phyloP scores from a whole-genome alignment of 2,797 vertebrate species.

The Notoglanidium macrostoma region DNA sequence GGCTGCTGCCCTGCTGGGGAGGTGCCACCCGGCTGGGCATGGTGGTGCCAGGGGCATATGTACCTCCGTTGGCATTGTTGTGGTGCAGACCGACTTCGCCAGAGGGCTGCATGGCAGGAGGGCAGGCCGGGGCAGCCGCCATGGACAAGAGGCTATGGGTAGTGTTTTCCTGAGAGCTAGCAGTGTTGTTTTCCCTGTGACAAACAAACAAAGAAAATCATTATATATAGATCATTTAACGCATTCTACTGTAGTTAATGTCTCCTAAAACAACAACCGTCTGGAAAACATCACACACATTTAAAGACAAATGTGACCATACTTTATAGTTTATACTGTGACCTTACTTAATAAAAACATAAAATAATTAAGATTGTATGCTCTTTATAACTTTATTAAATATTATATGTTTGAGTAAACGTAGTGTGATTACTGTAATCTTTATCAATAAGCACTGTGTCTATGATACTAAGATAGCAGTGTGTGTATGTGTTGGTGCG shows the following conservation, averaged over 20 bases:
- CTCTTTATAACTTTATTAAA: too few relatives aligned
- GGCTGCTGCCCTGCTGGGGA: conserved; percentile 76
- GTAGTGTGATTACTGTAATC: too few relatives aligned
- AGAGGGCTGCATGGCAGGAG: conserved; percentile 77
- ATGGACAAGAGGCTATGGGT: conserved; percentile 81
- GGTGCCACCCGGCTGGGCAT: conserved; percentile 81
- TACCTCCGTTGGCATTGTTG: conserved; percentile 77
- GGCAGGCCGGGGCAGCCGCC: conserved; percentile 78
- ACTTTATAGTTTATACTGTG: background rate
- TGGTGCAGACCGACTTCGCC: conserved; percentile 79
- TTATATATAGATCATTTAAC: background rate
- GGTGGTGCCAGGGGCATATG: conserved; percentile 60
- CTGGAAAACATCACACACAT: background rate
- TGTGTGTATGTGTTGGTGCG: background rate
- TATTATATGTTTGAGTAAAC: too few relatives aligned
- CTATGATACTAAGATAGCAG: background rate
- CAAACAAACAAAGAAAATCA: background rate
- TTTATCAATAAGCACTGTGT: background rate
- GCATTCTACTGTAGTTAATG: background rate
- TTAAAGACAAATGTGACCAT: background rate
- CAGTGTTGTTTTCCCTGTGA: conserved; percentile 90
- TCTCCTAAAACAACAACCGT: background rate
- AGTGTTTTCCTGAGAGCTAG: conserved; percentile 94
- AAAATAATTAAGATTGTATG: too few relatives aligned
- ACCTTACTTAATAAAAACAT: too few relatives aligned